A percentile compares a stretch with the other conserved stretches of the same genome.
These are phyloP conservation scores for Drosophila micromelanica DNA, from an alignment of 1,140 invertebrate species.

Conservation along the genomic window DNA sequence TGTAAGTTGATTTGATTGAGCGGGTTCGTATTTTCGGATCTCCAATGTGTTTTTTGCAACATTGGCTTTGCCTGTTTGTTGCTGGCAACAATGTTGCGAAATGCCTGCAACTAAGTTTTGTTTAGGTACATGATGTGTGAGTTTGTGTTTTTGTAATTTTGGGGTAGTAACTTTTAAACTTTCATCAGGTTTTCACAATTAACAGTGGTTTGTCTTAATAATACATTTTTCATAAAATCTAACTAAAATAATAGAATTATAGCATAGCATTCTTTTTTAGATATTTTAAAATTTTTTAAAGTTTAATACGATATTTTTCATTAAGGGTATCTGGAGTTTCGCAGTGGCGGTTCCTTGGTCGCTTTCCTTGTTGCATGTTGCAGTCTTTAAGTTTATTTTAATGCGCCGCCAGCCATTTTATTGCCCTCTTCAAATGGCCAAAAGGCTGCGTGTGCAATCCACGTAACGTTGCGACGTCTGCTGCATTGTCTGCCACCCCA, in stretches of 20 bases:
- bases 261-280: too few relatives aligned
- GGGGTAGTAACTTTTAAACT: too few relatives aligned
- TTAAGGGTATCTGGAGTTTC: neutral
- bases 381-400: constrained; percentile 40
- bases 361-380: constrained; percentile 19
- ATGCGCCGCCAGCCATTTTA: constrained; percentile 41
- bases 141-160: too few relatives aligned
- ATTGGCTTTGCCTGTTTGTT: neutral
- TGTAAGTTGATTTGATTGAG: too few relatives aligned
- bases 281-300: neutral
- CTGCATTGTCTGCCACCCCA: constrained; percentile 57
- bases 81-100: neutral
- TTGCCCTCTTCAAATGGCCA: constrained; percentile 54
- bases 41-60: neutral
- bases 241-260: too few relatives aligned
- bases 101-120: too few relatives aligned
- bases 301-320: neutral
- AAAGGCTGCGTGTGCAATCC: constrained; percentile 49
- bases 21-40: neutral
- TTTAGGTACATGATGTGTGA: too few relatives aligned
- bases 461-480: constrained; percentile 39
- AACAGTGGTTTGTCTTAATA: too few relatives aligned
- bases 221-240: too few relatives aligned
- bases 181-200: too few relatives aligned
- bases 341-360: neutral